Percentiles rank a stretch among this genome's conserved stretches.
Evolutionary conservation across 2,797 vertebrate species (phyloP).

Genomic region (Cirrhinus mrigala): DNA sequence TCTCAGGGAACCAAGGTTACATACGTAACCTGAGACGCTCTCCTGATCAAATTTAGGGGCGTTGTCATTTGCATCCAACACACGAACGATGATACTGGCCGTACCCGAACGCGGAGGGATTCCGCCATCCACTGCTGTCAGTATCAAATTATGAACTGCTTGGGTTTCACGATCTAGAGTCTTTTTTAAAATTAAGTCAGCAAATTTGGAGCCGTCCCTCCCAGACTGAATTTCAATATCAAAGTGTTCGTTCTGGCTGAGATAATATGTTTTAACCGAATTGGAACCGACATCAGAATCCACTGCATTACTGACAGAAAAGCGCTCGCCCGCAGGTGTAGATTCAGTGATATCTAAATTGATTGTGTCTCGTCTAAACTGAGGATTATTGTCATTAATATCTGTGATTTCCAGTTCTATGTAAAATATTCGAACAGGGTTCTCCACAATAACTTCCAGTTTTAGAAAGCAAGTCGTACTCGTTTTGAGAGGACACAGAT

Average conservation of each 20-base stretch:
- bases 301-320: conserved; percentile 59
- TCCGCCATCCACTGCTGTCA: conserved; percentile 67
- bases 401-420: conserved; percentile 74
- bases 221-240: conserved; percentile 57
- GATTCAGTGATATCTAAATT: conserved; percentile 74
- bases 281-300: conserved; percentile 64
- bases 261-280: conserved; percentile 60
- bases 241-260: conserved; percentile 63
- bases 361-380: conserved; percentile 71
- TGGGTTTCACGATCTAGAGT: conserved; percentile 44
- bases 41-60: conserved; percentile 74
- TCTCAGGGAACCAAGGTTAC: no score
- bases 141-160: conserved; percentile 56
- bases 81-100: conserved; percentile 68
- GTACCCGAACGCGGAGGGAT: conserved; percentile 68
- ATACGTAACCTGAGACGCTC: no score
- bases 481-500: conserved; percentile 61
- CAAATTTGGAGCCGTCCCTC: conserved; percentile 62
- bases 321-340: conserved; percentile 59
- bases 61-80: conserved; percentile 80
- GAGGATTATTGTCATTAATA: conserved; percentile 76
- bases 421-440: conserved; percentile 62
- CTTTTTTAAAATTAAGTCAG: conserved; percentile 52
- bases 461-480: conserved; percentile 65
- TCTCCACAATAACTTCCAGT: conserved; percentile 67